Evolutionary conservation across 2,888 invertebrate species (phyloP), one percentile per base, ranked within the genome.

Genomic region (Melanchra persicariae): DNA sequence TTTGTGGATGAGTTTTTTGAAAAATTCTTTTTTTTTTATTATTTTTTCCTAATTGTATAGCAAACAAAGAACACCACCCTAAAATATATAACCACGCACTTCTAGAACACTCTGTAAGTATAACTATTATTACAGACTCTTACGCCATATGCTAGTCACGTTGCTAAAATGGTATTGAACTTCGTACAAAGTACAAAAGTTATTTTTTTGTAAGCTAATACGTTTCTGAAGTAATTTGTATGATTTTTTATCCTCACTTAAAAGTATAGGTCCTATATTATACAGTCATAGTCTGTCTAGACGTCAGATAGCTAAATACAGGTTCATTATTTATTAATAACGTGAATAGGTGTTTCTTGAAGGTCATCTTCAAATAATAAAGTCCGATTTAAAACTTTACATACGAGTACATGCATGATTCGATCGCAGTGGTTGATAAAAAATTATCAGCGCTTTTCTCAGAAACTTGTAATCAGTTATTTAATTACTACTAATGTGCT

Each of bases 391-490:
- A 17, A 24, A 69, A 40, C 37, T 49, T 55, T 12, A 49, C 49
- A 49, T 19, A 26, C 8, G n/a, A n/a, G 10, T 4, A 7, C 30
- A 30, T 43, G 37, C n/a, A 45, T 70, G 57, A 77, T 47, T 12
- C 30, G 17, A 66, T 66, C 34, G 6, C 37, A 37, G n/a, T 69
- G 37, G 43, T 24, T 67, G 55, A 66, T 74, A 45, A 12, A 22
- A 49, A 22, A 19, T 63, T 60, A 78, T 76, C 78, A 47, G 17
- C 19, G 2, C 6, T 34, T 59, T 63, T 63, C 30, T 24, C 49
- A 45, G 59, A 63, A 55, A 19, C 0, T 40, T 49, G 0, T 63
- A 45, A 77, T 75, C 64, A 57, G 24, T 47, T 51, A 34, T 60
- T 74, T 58, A 51, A 61, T 43, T 60, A 43, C 8, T 51, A 61